phyloP scores from a whole-genome alignment of 1,140 invertebrate species.

The Drosophila insularis region DNA sequence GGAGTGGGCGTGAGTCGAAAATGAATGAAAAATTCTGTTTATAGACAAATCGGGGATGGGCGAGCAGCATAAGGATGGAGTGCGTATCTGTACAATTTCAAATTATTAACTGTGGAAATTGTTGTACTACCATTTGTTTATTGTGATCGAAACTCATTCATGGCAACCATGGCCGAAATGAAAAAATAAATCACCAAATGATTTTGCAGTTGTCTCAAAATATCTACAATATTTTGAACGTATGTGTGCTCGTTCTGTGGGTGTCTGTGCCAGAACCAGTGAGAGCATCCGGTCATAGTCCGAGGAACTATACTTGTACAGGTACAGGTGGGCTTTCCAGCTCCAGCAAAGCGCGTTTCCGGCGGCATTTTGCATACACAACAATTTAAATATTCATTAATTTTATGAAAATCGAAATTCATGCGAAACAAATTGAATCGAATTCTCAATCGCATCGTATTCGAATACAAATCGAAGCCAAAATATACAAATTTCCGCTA shows the following conservation, averaged over 20 bases:
- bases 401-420: constrained; percentile 78
- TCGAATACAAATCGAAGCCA: constrained; percentile 16
- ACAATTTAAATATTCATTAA: constrained; percentile 80
- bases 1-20: constrained; percentile 22
- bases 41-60: neutral
- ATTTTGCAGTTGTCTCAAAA: constrained; percentile 48
- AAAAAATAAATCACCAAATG: constrained; percentile 36
- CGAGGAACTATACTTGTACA: constrained; percentile 16
- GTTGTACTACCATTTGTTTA: constrained; percentile 45
- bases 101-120: constrained; percentile 60
- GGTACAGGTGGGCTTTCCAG: constrained; percentile 58
- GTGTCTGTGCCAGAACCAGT: constrained; percentile 21
- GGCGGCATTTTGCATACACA: constrained; percentile 66
- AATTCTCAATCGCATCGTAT: constrained; percentile 23
- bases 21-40: constrained; percentile 66
- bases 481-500: constrained; percentile 36
- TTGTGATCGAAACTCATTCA: constrained; percentile 62
- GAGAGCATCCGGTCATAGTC: constrained; percentile 55
- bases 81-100: constrained; percentile 60
- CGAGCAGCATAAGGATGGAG: neutral
- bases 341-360: constrained; percentile 76
- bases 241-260: constrained; percentile 10
- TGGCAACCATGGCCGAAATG: constrained; percentile 2
- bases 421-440: constrained; percentile 51
- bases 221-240: constrained; percentile 19